Base-by-base conservation (phyloP, 2,888 invertebrate genomes). In the Hirtodrosophila histrioides region DNA sequence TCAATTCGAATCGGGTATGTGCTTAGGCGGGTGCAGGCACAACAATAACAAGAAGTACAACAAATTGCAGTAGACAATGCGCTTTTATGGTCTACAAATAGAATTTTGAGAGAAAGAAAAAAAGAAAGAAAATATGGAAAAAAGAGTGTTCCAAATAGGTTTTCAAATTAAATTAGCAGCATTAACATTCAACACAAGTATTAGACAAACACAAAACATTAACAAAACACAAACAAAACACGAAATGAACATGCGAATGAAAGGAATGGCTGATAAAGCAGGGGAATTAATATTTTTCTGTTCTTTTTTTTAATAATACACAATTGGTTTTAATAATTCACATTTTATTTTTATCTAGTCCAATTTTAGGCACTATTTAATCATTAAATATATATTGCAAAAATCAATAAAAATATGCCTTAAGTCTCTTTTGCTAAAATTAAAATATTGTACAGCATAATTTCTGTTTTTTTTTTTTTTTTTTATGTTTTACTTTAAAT, bases 1-100 rank as follows among this genome's bases (percentile, higher is more conserved):
- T 71, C 73, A 48, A 62, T 73, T 73, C 74, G 73, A 74, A 49
- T 69, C 68, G 56, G 67, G 41, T 37, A 62, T 64, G 62, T 63
- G 68, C 73, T 35, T 48, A 27, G 27, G 66, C 69, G 49, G 51
- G 64, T 51, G 69, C 81, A 75, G 79, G 39, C 54, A 81, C 77
- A 81, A 82, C 73, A 78, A 79, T 69, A 67, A 84, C 69, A 77
- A 75, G 72, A 73, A 74, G 68, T 73, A 82, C 75, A 78, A 80
- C 71, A 68, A 66, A 65, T 67, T 74, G 64, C 60, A 57, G 61
- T 57, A 54, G 64, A 67, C 73, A 1, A 80, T 77, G 74, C 71
- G 78, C 85, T 77, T 79, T 89, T 90, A 91, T 74, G 90, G 90
- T 91, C 90, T 91, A 90, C 82, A 82, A 85, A 83, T 86, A 84